Base-by-base conservation (phyloP, 2,888 invertebrate genomes). In the Leptopterna dolabrata region DNA sequence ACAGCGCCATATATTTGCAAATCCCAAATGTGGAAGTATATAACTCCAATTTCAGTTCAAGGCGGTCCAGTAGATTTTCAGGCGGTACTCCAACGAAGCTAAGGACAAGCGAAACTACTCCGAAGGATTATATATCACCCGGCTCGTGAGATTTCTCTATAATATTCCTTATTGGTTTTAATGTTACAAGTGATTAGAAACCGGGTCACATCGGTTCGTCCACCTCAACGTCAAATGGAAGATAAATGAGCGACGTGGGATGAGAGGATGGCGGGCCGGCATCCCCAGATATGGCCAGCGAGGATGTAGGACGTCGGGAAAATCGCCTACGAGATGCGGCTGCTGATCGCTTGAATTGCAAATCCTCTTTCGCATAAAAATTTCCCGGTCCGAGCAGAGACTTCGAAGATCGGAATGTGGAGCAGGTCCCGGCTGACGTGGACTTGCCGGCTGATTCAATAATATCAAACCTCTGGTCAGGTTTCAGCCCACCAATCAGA, bases 331-430 rank as follows among this genome's bases (percentile, higher is more conserved):
- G 76, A 43, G 76, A 36, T 14, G 36, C 41, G 24, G 13, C 76
- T 43, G 43, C 76, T 16, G 76, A 76, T 76, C 43, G 36, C 76
- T 41, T 76, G 76, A 76, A 76, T 76, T 76, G 76, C 76, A 76
- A 76, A 76, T 76, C 71, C 71, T 13, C 14, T 71, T 24, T 27
- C 24, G 0, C 27, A 30, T 71, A 71, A 71, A 71, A 30, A 71
- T 51, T 51, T 51, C n/a, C 51, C 51, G 51, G 51, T 4, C n/a
- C n/a, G 51, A 51, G n/a, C 0, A 6, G 51, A n/a, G 51, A n/a
- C n/a, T 14, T 16, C n/a, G 14, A 51, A 51, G n/a, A 51, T n/a
- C 51, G 51, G 51, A 51, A n/a, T 51, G 0, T 51, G 51, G 51
- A 51, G 51, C n/a, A 51, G 51, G n/a, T 51, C 51, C 51, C 4